These are phyloP conservation scores for Nebria brevicollis DNA, from an alignment of 2,888 invertebrate genomes.

Conservation along the genomic window DNA sequence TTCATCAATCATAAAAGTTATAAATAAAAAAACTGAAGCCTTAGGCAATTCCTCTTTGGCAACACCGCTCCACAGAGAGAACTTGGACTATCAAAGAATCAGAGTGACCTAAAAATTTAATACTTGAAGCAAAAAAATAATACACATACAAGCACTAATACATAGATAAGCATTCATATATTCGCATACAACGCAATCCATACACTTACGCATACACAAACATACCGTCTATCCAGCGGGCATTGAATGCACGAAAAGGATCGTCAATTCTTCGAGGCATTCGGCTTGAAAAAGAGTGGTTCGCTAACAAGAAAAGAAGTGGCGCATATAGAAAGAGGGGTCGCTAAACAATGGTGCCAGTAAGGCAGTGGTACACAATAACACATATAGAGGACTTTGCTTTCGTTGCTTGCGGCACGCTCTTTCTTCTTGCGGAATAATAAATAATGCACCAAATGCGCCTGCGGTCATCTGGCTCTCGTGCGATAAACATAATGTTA, in stretches of 20 bases:
- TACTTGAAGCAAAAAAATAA: conserved; percentile 25
- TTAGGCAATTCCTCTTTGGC: conserved; percentile 17
- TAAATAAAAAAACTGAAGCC: conserved; percentile 4
- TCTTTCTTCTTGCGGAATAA: conserved; percentile 27
- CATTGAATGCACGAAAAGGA: conserved; percentile 18
- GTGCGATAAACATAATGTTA: conserved; percentile 34
- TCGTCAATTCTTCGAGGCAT: conserved; percentile 28
- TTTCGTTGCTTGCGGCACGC: background rate
- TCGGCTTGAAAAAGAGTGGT: conserved; percentile 15
- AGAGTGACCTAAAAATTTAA: conserved; percentile 39
- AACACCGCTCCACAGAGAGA: conserved; percentile 2
- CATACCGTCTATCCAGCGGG: conserved; percentile 7
- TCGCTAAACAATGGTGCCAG: conserved; percentile 38
- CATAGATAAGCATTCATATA: background rate
- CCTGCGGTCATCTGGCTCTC: conserved; percentile 25
- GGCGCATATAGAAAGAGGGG: conserved; percentile 16
- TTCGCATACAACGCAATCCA: background rate
- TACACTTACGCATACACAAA: background rate
- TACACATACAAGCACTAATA: background rate
- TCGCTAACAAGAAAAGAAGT: conserved; percentile 35
- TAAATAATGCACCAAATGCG: conserved; percentile 30
- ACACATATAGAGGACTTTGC: conserved; percentile 7
- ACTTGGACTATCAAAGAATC: conserved; percentile 34
- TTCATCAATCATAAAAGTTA: background rate
- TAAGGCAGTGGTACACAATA: conserved; percentile 41